These are phyloP conservation scores for Meteorus cinctellus DNA, from an alignment of 2,888 invertebrate genomes.

Conservation along the genomic window DNA sequence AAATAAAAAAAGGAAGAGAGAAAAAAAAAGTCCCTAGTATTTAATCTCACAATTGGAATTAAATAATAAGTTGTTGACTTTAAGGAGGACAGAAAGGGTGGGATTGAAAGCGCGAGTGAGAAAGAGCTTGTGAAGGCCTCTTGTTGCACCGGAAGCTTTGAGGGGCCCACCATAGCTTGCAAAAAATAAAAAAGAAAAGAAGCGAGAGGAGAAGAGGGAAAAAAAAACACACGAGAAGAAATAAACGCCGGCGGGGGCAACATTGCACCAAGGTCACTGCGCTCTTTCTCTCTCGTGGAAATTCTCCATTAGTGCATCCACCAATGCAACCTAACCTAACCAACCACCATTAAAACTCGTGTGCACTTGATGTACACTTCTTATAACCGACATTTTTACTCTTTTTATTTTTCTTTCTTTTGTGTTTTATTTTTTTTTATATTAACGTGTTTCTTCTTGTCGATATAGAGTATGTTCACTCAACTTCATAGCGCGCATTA, in stretches of 20 bases:
- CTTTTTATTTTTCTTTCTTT: slow-evolving; percentile 28
- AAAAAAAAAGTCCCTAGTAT: background rate
- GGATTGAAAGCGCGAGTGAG: background rate
- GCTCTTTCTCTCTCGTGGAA: slow-evolving; percentile 46
- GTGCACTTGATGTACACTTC: slow-evolving; percentile 30
- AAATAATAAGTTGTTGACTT: background rate
- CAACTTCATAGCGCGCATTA: background rate
- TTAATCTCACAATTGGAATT: background rate
- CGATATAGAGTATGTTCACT: slow-evolving; percentile 3
- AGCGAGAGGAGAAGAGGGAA: slow-evolving; percentile 18
- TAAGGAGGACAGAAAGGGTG: background rate
- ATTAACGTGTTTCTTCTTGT: background rate
- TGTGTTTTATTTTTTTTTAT: background rate
- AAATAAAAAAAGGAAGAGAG: too few species aligned
- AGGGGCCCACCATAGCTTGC: slow-evolving; percentile 6
- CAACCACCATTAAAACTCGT: slow-evolving; percentile 9
- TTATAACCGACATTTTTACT: slow-evolving; percentile 30
- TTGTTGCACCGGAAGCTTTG: slow-evolving; percentile 13
- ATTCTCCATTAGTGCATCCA: slow-evolving; percentile 46
- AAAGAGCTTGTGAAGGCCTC: slow-evolving; percentile 4
- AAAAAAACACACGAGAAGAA: slow-evolving; percentile 19
- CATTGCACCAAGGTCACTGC: slow-evolving; percentile 51
- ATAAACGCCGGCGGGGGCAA: slow-evolving; percentile 22
- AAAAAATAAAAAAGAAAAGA: background rate
- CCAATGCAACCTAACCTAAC: background rate